Base-by-base conservation (phyloP, 2,113 vertebrate species). In the Mellivora capensis region DNA sequence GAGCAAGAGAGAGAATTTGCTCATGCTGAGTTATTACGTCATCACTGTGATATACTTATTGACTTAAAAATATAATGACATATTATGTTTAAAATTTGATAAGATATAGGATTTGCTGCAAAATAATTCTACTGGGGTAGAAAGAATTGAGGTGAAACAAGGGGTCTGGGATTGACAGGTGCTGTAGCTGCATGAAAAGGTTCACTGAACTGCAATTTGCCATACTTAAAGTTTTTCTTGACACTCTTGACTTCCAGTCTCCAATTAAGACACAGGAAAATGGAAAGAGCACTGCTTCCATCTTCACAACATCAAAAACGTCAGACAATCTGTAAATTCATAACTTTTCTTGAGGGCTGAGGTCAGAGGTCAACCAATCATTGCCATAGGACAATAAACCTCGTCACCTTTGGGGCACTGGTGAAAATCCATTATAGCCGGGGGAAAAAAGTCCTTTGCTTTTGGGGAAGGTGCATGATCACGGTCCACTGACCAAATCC, bases 391-490 rank as follows among this genome's bases (percentile, higher is more conserved):
- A 3, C 76, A 49, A 39, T 61, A 18, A 59, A 31, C 21, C 29
- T n/a, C 12, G 18, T 54, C 47, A 67, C 49, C 42, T 29, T 84
- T 17, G 6, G 10, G 2, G 2, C 13, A 1, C 42, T 61, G 12
- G 69, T 77, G n/a, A 69, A 81, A 84, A 42, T 52, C 76, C 21
- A n/a, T 7, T 14, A 10, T 7, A 67, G 37, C 47, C 34, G 27
- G 17, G 31, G 0, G 0, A 29, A 5, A 67, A 31, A 80, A 37
- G 14, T 42, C 4, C 42, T 74, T 37, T 81, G 2, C 64, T 61
- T 47, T n/a, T 34, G 34, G 0, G 1, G 25, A 42, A 79, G 5
- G 27, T 49, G 20, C 20, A 3, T 0, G 79, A 20, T n/a, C 14
- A 34, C 47, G 4, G 34, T 20, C 25, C 20, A 14, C 4, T 49